These are phyloP conservation scores for Machimus atricapillus DNA, from an alignment of 2,888 invertebrate genomes.

Conservation along the genomic window DNA sequence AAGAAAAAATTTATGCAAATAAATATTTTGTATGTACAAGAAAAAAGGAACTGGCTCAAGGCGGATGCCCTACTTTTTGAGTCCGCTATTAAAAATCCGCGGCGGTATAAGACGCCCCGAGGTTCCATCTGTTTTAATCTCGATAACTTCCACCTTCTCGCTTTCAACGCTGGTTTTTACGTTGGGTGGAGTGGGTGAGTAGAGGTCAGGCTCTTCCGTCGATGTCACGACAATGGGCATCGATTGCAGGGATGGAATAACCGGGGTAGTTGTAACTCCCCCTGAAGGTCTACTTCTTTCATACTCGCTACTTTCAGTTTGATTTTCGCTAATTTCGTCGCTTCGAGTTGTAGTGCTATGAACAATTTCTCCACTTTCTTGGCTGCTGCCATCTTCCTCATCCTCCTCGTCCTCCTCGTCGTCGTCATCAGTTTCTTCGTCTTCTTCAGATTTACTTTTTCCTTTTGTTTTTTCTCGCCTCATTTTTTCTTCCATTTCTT, in stretches of 20 bases:
- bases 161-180: constrained; percentile 56
- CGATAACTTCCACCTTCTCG: constrained; percentile 61
- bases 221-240: constrained; percentile 59
- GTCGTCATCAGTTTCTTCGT: constrained; percentile 51
- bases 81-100: constrained; percentile 47
- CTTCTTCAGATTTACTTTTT: constrained; percentile 53
- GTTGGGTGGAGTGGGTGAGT: constrained; percentile 23
- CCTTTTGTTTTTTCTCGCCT: constrained; percentile 72
- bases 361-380: not conserved
- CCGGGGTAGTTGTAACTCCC: not conserved
- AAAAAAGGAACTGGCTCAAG: not conserved
- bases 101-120: constrained; percentile 58
- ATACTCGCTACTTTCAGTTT: not conserved
- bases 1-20: not conserved
- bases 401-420: constrained; percentile 48
- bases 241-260: constrained; percentile 40
- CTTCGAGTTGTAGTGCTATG: not conserved
- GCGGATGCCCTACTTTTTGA: not conserved
- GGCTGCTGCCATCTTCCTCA: constrained; percentile 25
- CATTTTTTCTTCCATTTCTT: constrained; percentile 86
- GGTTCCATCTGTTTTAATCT: constrained; percentile 61
- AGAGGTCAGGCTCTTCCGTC: constrained; percentile 51
- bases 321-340: not conserved
- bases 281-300: not conserved
- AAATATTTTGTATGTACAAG: not conserved